Conservation (phyloP, 2,888 invertebrate species). For the Dasypolia templi region DNA sequence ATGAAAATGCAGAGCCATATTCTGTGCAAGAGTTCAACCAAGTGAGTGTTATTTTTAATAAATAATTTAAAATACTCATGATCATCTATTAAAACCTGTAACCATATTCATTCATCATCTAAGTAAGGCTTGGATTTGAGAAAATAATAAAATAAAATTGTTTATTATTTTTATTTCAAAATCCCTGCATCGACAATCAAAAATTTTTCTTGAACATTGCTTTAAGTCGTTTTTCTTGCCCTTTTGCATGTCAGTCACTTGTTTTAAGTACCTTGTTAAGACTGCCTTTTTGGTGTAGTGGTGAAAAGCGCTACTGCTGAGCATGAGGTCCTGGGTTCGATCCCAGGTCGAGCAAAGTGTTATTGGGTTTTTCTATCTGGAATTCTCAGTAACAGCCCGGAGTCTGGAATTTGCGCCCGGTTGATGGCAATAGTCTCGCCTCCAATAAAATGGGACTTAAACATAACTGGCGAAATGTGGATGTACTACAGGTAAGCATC, state of each 20-base stretch:
- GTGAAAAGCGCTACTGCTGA: too few species aligned
- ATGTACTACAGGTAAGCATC: too few species aligned
- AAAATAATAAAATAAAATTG: constrained; percentile 15
- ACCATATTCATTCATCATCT: constrained; percentile 6
- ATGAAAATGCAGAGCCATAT: constrained; percentile 68
- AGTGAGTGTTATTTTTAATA: constrained; percentile 68
- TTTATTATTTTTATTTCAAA: constrained; percentile 12
- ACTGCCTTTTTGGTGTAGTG: not conserved
- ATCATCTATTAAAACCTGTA: not conserved
- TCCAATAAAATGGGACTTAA: not conserved
- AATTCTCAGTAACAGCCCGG: not conserved
- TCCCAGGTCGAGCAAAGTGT: not conserved
- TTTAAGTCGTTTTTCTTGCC: not conserved
- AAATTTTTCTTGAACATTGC: not conserved
- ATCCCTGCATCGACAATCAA: not conserved
- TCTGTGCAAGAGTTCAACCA: constrained; percentile 81
- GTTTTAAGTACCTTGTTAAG: not conserved
- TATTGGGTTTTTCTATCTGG: not conserved
- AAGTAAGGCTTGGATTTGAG: not conserved
- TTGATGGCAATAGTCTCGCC: not conserved
- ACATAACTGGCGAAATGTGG: not conserved
- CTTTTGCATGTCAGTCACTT: not conserved
- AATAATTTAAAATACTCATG: not conserved
- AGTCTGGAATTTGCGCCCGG: not conserved
- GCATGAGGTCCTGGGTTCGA: not conserved